phyloP scores from a whole-genome alignment of 37 sponge, comb jelly and placozoan species.

The Beroe ovata region DNA sequence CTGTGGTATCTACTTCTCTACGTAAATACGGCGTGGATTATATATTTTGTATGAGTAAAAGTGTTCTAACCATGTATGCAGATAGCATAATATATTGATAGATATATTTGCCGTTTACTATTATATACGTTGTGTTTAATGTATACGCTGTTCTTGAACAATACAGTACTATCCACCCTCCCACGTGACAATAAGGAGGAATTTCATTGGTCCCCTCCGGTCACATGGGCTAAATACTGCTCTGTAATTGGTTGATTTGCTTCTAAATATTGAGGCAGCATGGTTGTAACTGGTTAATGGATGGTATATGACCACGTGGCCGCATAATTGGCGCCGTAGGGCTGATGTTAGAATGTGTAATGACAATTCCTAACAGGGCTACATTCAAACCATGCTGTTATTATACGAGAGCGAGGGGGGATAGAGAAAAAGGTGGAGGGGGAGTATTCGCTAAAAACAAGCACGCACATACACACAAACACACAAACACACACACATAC shows the following conservation, averaged over 20 bases:
- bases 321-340: constrained; percentile 35
- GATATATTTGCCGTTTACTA: neutral
- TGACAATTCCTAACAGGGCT: constrained; percentile 58
- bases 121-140: neutral
- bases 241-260: neutral
- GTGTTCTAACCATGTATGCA: too few species aligned
- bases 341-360: constrained; percentile 33
- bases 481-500: too few species aligned
- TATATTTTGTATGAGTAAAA: too few species aligned
- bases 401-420: too few species aligned
- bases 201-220: neutral
- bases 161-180: neutral
- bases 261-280: constrained; percentile 8
- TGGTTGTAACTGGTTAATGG: constrained; percentile 4
- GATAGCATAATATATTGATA: too few species aligned
- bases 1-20: too few species aligned
- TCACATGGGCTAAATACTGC: neutral
- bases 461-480: too few species aligned
- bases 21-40: too few species aligned
- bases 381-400: constrained; percentile 5
- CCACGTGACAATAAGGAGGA: neutral
- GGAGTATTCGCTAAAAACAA: too few species aligned
- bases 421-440: too few species aligned
- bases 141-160: neutral
- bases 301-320: constrained; percentile 2